Evolutionary conservation across 1,140 invertebrate species (phyloP).

Genomic region (Megalonaias nervosa): DNA sequence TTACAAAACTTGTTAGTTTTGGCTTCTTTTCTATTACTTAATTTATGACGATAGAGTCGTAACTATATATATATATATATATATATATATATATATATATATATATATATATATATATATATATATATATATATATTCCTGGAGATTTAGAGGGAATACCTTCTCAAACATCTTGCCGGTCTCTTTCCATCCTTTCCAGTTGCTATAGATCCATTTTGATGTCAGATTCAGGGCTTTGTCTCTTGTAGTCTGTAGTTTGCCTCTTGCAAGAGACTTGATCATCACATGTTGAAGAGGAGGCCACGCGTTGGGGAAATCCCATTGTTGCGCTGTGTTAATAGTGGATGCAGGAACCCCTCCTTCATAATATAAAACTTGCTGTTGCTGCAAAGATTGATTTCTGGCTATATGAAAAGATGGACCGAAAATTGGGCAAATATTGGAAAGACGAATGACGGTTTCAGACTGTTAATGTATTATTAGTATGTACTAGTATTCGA

Average conservation of each 20-base stretch:
- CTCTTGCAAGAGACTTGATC: slow-evolving; percentile 82
- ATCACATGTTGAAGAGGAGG: slow-evolving; percentile 88
- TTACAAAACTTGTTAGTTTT: no score
- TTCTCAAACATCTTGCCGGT: slow-evolving; percentile 89
- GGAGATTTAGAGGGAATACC: slow-evolving; percentile 73
- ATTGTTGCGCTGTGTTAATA: slow-evolving; percentile 88
- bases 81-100: no score
- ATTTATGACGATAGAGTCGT: no score
- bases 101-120: no score
- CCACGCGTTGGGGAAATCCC: slow-evolving; percentile 97
- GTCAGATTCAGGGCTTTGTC: slow-evolving; percentile 82
- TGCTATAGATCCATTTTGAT: slow-evolving; percentile 86
- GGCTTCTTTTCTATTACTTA: no score
- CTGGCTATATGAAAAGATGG: no score
- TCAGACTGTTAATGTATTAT: no score
- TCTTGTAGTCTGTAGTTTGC: slow-evolving; percentile 78
- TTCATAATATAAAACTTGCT: slow-evolving; percentile 41
- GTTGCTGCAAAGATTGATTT: neutral
- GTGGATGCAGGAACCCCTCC: slow-evolving; percentile 90
- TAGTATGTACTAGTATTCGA: no score
- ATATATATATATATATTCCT: no score
- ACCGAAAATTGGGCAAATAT: no score
- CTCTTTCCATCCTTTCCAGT: slow-evolving; percentile 84
- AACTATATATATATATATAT: no score
- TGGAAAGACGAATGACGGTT: no score